These are phyloP conservation scores for Cremastinae sp. DNA, from an alignment of 2,888 invertebrate genomes.

Conservation along the genomic window DNA sequence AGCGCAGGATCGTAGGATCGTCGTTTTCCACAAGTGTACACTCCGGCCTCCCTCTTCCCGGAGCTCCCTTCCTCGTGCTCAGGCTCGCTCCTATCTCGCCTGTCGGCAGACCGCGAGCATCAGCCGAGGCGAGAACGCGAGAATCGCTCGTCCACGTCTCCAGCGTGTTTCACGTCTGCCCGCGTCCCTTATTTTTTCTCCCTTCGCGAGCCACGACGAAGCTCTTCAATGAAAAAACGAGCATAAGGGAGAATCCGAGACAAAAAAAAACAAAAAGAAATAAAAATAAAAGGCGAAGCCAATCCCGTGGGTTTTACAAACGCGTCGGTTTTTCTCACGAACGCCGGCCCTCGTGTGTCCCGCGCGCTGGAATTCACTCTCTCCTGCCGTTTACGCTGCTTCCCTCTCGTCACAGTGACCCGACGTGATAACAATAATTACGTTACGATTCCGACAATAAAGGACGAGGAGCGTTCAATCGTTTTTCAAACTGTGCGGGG, in stretches of 20 bases:
- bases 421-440: no score
- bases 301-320: no score
- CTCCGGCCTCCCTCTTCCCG: constrained; percentile 5
- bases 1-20: constrained; percentile 74
- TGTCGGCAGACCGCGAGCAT: constrained; percentile 55
- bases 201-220: background rate
- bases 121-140: constrained; percentile 39
- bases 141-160: constrained; percentile 25
- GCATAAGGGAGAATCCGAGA: constrained; percentile 1
- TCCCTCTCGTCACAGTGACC: no score
- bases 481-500: no score
- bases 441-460: no score
- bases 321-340: no score
- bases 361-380: no score
- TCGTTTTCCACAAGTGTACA: constrained; percentile 32
- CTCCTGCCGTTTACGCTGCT: no score
- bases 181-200: constrained; percentile 1
- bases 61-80: constrained; percentile 12
- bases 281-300: no score
- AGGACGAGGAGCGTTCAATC: no score
- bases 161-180: background rate
- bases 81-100: constrained; percentile 26
- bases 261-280: background rate
- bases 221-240: background rate
- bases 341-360: no score